Base-by-base conservation (phyloP, 2,888 invertebrate genomes). In the Stenolophus ochropezus region DNA sequence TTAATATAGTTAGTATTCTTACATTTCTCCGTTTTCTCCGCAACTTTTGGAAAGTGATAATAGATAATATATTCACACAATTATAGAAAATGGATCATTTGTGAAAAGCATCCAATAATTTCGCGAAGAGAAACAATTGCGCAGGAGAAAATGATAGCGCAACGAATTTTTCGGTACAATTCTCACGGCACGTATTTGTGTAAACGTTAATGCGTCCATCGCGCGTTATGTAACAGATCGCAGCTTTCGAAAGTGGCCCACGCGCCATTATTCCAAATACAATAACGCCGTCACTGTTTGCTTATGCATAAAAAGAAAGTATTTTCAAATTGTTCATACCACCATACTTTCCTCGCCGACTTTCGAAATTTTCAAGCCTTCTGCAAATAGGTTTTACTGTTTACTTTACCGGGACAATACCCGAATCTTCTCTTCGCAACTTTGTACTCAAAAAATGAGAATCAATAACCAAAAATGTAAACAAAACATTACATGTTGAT, bases 251-350 rank as follows among this genome's bases (percentile, higher is more conserved):
- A 75, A 75, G 75, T 75, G 53, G 75, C 75, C 75, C 75, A 75
- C 75, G 75, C 75, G 25, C 53, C 75, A 75, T 75, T 75, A 75
- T 75, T 75, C 75, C 75, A 51, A 75, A 75, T 75, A 75, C 75
- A 75, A 75, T 75, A 73, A 75, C 75, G 23, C 27, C 18, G 65
- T 73, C 47, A 47, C 33, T 47, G 53, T 53, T 53, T 51, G 49
- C 73, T 73, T 75, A 53, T 53, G 75, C 75, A 75, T 75, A 75
- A 75, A 73, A 75, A 75, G 75, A 75, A 75, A 75, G 75, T 75
- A 75, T 75, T 75, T 75, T 75, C 53, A 75, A 75, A 75, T 75
- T 75, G 47, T 75, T 53, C 23, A 73, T 73, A 49, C 49, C 49
- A 49, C 49, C 47, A 75, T 27, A 53, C 75, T 75, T 75, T 75